Evolutionary conservation across 2,797 vertebrate genomes (phyloP), one percentile per base, ranked within the genome.

Genomic region (Phoxinus dragarum): DNA sequence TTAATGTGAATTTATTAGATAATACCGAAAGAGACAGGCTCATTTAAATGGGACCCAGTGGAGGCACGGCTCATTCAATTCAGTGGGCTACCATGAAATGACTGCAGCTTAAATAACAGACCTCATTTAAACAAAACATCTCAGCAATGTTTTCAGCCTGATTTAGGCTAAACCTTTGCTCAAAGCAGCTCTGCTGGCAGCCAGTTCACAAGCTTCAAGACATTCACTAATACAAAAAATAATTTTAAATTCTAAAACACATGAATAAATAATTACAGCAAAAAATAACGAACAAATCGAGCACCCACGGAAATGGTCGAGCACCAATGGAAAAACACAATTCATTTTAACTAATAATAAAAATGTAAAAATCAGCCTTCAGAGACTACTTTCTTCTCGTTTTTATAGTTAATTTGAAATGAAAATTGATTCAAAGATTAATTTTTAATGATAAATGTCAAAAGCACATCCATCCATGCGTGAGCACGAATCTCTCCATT

Each of bases 1-100:
- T 81, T 88, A 89, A 81, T 86, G 83, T 79, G 49, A 88, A 89
- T 86, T 11, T 77, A 66, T 87, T 73, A 81, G 66, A 67, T 87
- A 72, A 81, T 77, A 84, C 44, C 34, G 12, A 81, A 64, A 87
- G 42, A 84, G 66, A 85, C 79, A 54, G 36, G 64, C 77, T 81
- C 36, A 61, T 80, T 80, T 75, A 40, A 77, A 84, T 61, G 34
- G 49, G 36, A 75, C 38, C 59, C 67, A 81, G 75, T 16, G 40
- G 31, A 82, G 67, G 59, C 36, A 67, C 12, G 6, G 71, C 66
- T 44, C 36, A 59, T 69, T 80, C 36, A 76, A 49, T 49, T 81
- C 52, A 56, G 73, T 36, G 49, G 52, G 31, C 78, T 77, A 27
- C 21, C 64, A 71, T 71, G 34, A 81, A 75, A 76, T 73, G 61